phyloP scores from a whole-genome alignment of 2,797 vertebrate species.

The Steatocranus sp. region DNA sequence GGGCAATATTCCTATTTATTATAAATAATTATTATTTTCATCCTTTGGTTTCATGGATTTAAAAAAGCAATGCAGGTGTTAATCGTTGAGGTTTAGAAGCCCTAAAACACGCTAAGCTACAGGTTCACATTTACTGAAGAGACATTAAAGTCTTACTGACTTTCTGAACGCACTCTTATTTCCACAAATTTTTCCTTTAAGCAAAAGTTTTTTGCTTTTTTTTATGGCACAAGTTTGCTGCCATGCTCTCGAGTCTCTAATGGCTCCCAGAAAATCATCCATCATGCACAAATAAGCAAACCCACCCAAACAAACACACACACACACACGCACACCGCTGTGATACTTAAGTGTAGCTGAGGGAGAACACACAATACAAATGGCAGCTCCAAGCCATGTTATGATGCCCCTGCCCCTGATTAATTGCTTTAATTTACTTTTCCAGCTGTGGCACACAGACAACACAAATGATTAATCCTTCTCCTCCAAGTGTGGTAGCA shows the following conservation, averaged over 20 bases:
- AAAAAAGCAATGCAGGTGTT: not conserved
- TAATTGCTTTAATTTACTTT: conserved; percentile 57
- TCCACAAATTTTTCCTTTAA: not conserved
- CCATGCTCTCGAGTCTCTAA: not conserved
- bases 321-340: not conserved
- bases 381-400: conserved; percentile 19
- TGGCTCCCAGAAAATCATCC: conserved; percentile 22
- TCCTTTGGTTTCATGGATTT: not conserved
- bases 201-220: not conserved
- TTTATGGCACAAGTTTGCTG: not conserved
- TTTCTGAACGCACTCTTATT: not conserved
- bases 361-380: conserved; percentile 20
- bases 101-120: not conserved
- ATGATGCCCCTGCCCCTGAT: conserved; percentile 29
- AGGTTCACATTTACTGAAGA: not conserved
- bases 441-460: conserved; percentile 32
- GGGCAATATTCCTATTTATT: not conserved
- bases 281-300: conserved; percentile 8
- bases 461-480: conserved; percentile 16
- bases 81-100: not conserved
- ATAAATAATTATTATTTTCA: not conserved
- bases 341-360: not conserved
- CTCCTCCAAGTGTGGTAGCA: not conserved
- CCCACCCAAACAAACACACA: not conserved
- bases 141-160: not conserved